Percentiles rank a stretch among this genome's conserved stretches.
phyloP scores from a whole-genome alignment of 1,140 invertebrate species.

The Oedothorax gibbosus region DNA sequence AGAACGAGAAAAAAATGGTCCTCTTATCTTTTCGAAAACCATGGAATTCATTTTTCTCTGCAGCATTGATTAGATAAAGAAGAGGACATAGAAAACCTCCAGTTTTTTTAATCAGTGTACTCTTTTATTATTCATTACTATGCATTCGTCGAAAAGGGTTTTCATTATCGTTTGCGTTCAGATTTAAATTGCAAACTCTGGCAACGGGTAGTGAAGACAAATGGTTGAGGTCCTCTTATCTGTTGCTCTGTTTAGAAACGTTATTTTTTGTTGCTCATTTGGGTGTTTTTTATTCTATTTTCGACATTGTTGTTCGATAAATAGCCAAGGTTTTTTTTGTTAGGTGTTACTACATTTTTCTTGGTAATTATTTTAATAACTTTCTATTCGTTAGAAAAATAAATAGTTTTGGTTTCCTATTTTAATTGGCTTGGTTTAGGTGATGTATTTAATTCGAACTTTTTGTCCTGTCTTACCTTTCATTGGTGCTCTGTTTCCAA shows the following conservation, averaged over 20 bases:
- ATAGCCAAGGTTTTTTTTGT: not conserved
- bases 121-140: constrained; percentile 28
- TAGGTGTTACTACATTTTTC: not conserved
- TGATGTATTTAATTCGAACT: too few relatives aligned
- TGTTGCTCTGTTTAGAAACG: constrained; percentile 5
- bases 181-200: constrained; percentile 27
- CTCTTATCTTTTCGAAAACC: constrained; percentile 25
- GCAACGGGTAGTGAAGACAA: not conserved
- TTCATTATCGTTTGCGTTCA: constrained; percentile 26
- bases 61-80: constrained; percentile 26
- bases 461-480: too few relatives aligned
- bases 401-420: too few relatives aligned
- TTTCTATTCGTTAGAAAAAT: too few relatives aligned
- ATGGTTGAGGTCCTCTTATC: constrained; percentile 10
- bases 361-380: too few relatives aligned
- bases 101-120: constrained; percentile 21
- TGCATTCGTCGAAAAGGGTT: constrained; percentile 25
- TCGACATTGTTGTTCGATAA: not conserved
- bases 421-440: too few relatives aligned
- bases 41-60: constrained; percentile 1
- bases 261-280: not conserved
- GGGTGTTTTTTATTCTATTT: constrained; percentile 11
- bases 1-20: constrained; percentile 1
- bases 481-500: too few relatives aligned
- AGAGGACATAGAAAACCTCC: not conserved